A percentile compares a stretch with the other conserved stretches of the same genome.
phyloP scores from a whole-genome alignment of 2,888 invertebrate genomes.

The Apotomis betuletana region DNA sequence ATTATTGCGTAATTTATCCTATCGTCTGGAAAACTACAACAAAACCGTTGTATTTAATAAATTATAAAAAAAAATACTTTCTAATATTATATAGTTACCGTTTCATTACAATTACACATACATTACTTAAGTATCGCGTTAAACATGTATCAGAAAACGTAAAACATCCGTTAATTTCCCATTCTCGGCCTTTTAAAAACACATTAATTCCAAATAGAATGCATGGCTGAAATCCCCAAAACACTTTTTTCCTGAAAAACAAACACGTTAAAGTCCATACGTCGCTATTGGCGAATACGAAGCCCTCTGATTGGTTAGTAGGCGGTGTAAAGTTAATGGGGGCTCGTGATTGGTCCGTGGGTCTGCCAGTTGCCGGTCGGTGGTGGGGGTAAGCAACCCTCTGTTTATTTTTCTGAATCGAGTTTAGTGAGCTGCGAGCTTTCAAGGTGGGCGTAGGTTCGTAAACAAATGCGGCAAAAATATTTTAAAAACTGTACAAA shows the following conservation, averaged over 20 bases:
- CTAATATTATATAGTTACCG: too few species aligned
- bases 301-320: slow-evolving; percentile 63
- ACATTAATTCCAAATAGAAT: slow-evolving; percentile 50
- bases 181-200: slow-evolving; percentile 38
- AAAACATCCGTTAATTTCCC: slow-evolving; percentile 40
- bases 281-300: slow-evolving; percentile 61
- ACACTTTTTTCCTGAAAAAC: slow-evolving; percentile 69
- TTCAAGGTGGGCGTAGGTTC: slow-evolving; percentile 56
- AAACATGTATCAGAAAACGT: not conserved
- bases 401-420: slow-evolving; percentile 80
- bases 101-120: too few species aligned
- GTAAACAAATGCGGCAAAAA: slow-evolving; percentile 28
- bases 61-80: too few species aligned
- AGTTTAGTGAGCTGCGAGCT: slow-evolving; percentile 77
- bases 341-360: slow-evolving; percentile 58
- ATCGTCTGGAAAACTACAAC: too few species aligned
- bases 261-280: slow-evolving; percentile 52
- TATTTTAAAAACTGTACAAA: slow-evolving; percentile 21
- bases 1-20: too few species aligned
- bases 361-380: slow-evolving; percentile 56
- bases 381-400: slow-evolving; percentile 75
- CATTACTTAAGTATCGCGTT: too few species aligned
- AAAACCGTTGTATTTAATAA: too few species aligned
- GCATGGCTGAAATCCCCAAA: slow-evolving; percentile 64
- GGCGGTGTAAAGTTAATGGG: slow-evolving; percentile 60